Base-by-base conservation (phyloP, 2,888 invertebrate genomes). In the Dynastes maya region DNA sequence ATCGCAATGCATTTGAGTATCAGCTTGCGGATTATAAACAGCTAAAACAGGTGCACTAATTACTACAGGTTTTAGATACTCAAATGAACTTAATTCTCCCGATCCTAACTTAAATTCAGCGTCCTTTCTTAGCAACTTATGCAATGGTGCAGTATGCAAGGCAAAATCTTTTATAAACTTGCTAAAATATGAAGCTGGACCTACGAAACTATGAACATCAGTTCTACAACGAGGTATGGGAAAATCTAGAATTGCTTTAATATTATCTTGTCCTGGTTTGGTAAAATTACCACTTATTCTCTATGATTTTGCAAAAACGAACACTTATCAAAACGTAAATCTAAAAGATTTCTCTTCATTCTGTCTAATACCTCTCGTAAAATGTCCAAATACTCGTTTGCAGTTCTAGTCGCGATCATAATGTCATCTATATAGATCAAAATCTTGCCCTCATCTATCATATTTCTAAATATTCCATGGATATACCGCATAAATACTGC, bases 281-380 rank as follows among this genome's bases (percentile, higher is more conserved):
- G 5, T 32, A 32, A 5, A 4, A 13, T 51, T 51, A 51, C 51
- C n/a, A 51, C 13, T 51, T 51, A 51, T 86, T 83, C 0, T 51
- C 1, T 51, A 5, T n/a, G 2, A 1, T 51, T 3, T 51, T 51
- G 51, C 8, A 51, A 51, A 51, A 13, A 51, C 2, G 13, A 51
- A 51, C 51, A 51, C n/a, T 51, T 51, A 51, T 13, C 51, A 5
- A 51, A 32, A 32, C 32, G 32, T 5, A 32, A 32, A 32, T 32
- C 5, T 32, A 32, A 4, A 5, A 32, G 32, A 32, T 32, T 32
- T 32, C 32, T 32, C 32, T 32, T 32, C 5, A 32, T 2, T 32
- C 16, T 16, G 16, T 16, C 51, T 49, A 76, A 51, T n/a, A 76
- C 37, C n/a, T 37, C 37, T 9, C n/a, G 9, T 58, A 75, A 37